Evolutionary conservation across 2,113 vertebrate genomes (phyloP).

Genomic region (Eublepharis macularius): DNA sequence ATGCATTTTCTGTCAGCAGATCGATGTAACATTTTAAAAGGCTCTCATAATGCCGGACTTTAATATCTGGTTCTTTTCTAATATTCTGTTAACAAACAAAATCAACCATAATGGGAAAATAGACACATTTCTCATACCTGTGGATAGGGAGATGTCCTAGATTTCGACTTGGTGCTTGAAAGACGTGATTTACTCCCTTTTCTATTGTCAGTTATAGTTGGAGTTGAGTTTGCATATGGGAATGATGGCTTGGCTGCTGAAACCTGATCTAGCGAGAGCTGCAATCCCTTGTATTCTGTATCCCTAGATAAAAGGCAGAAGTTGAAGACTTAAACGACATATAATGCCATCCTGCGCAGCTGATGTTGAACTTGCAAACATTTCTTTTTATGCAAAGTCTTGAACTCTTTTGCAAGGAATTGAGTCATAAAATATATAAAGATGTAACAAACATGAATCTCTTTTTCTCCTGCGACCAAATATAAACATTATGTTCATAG

Average conservation of each 20-base stretch:
- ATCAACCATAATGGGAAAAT: constrained; percentile 14
- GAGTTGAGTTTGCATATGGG: constrained; percentile 83
- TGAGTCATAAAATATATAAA: background rate
- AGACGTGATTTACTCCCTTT: constrained; percentile 84
- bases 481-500: background rate
- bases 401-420: background rate
- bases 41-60: fast-evolving
- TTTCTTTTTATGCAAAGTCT: constrained; percentile 1
- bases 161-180: constrained; percentile 86
- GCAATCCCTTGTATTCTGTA: constrained; percentile 95
- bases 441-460: background rate
- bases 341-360: constrained; percentile 28
- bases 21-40: background rate
- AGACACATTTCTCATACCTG: constrained; percentile 77
- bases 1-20: background rate
- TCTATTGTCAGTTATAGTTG: constrained; percentile 81
- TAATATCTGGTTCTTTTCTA: background rate
- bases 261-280: constrained; percentile 95
- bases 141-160: constrained; percentile 92
- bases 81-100: constrained; percentile 29
- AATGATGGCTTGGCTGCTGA: constrained; percentile 87
- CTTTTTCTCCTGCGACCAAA: background rate
- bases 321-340: constrained; percentile 53
- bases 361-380: background rate
- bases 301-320: constrained; percentile 81